Conservation (phyloP, 2,888 invertebrate genomes). For the Pollenia griseotomentosa region DNA sequence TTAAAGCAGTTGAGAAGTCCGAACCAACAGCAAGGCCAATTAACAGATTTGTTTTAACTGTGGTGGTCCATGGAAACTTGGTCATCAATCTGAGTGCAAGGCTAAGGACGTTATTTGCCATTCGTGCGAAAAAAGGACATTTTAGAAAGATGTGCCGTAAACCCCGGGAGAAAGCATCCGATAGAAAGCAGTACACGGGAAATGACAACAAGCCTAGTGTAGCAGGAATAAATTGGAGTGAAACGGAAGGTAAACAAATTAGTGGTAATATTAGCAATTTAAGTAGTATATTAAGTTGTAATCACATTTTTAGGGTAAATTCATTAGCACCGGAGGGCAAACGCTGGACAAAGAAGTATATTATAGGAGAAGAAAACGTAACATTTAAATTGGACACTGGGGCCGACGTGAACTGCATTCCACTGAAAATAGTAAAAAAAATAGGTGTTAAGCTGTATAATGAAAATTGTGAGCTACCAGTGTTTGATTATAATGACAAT, state of each 20-base stretch:
- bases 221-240: slow-evolving; percentile 7
- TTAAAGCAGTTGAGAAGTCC: neutral
- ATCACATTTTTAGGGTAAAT: slow-evolving; percentile 52
- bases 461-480: slow-evolving; percentile 44
- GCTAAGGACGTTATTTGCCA: slow-evolving; percentile 64
- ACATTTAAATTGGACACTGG: slow-evolving; percentile 70
- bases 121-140: slow-evolving; percentile 45
- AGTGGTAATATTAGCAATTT: neutral
- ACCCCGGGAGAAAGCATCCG: neutral
- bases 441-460: slow-evolving; percentile 51
- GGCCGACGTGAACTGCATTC: slow-evolving; percentile 72
- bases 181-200: slow-evolving; percentile 4
- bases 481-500: slow-evolving; percentile 71
- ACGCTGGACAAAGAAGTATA: slow-evolving; percentile 42
- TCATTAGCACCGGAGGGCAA: slow-evolving; percentile 13
- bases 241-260: slow-evolving; percentile 17
- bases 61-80: slow-evolving; percentile 53
- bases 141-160: slow-evolving; percentile 37
- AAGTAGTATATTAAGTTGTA: slow-evolving; percentile 35
- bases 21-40: slow-evolving; percentile 13
- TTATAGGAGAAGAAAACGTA: slow-evolving; percentile 46
- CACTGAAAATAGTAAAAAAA: slow-evolving; percentile 49
- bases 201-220: slow-evolving; percentile 28
- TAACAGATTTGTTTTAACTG: slow-evolving; percentile 58
- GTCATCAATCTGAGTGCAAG: slow-evolving; percentile 62